phyloP scores from a whole-genome alignment of 2,888 invertebrate genomes.

The Malthinus seriepunctatus region DNA sequence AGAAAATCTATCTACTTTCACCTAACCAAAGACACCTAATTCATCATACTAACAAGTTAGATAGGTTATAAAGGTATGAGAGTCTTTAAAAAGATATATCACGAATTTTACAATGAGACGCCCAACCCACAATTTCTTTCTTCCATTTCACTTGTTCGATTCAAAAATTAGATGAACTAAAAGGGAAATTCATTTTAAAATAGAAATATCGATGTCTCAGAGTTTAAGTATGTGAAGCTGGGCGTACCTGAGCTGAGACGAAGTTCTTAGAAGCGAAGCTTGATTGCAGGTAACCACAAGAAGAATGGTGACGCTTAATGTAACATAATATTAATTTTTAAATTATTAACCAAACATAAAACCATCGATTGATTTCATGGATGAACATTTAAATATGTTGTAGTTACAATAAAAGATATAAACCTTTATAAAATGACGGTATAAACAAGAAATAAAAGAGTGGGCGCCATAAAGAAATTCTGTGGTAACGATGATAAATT shows the following conservation, averaged over 20 bases:
- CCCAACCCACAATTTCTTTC: too few species aligned
- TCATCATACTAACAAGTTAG: conserved; percentile 3
- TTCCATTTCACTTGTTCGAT: too few species aligned
- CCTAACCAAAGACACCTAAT: conserved; percentile 2
- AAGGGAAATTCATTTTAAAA: too few species aligned
- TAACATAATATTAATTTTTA: too few species aligned
- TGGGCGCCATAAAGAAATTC: not conserved
- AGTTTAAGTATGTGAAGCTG: conserved; percentile 25
- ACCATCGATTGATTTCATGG: too few species aligned
- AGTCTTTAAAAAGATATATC: conserved; percentile 3
- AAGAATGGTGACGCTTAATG: too few species aligned
- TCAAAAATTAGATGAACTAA: too few species aligned
- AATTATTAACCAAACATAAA: too few species aligned
- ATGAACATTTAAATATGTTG: too few species aligned
- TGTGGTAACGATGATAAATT: conserved; percentile 2
- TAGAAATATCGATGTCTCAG: conserved; percentile 26
- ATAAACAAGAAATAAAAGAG: not conserved
- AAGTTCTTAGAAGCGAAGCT: conserved; percentile 26
- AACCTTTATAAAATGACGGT: not conserved
- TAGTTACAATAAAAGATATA: too few species aligned
- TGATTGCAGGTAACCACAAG: conserved; percentile 25
- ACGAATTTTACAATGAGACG: too few species aligned
- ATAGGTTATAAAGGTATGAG: conserved; percentile 5
- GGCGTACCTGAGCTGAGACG: conserved; percentile 24
- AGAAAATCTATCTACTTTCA: conserved; percentile 5